Evolutionary conservation across 2,888 invertebrate genomes (phyloP).

Genomic region (Lottia scabra): DNA sequence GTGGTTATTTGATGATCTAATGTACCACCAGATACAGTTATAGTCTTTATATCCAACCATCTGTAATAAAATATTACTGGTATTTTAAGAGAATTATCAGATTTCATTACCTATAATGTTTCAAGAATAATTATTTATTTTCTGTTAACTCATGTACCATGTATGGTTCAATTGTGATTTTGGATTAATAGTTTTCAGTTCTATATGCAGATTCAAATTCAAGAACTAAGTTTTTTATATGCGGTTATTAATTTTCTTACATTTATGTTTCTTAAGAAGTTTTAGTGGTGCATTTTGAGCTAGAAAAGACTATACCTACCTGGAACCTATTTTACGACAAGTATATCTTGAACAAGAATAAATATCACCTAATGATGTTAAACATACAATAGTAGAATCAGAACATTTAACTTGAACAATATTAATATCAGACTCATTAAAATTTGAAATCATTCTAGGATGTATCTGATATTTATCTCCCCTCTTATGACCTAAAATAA

Average conservation of each 20-base stretch:
- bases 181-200: no score
- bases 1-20: conserved; percentile 67
- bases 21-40: conserved; percentile 73
- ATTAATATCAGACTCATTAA: conserved; percentile 70
- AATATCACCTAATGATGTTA: conserved; percentile 78
- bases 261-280: no score
- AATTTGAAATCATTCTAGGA: conserved; percentile 64
- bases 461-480: conserved; percentile 63
- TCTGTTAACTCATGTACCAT: no score
- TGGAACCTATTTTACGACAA: conserved; percentile 78
- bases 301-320: conserved; percentile 61
- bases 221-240: no score
- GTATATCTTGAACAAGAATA: conserved; percentile 79
- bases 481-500: conserved; percentile 73
- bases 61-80: conserved; percentile 26
- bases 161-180: no score
- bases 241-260: no score
- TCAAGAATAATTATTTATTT: no score
- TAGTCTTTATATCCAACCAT: conserved; percentile 46
- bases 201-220: no score
- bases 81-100: no score
- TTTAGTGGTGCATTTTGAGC: no score
- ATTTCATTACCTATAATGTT: no score
- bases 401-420: conserved; percentile 75
- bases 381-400: conserved; percentile 79